Evolutionary conservation across 2,888 invertebrate species (phyloP).

Genomic region (Autographa pulchrina): DNA sequence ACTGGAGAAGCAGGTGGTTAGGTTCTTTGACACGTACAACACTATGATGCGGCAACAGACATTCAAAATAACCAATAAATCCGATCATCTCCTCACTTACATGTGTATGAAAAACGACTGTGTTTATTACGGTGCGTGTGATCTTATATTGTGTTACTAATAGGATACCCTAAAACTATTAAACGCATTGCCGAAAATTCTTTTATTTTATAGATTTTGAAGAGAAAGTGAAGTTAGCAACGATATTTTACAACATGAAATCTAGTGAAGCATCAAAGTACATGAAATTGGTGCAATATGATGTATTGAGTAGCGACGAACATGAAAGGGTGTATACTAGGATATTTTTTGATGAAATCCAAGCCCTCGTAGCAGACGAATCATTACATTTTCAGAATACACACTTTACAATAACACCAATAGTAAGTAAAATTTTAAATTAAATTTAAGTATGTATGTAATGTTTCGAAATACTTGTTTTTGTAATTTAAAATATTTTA

Average conservation of each 20-base stretch:
- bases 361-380: constrained; percentile 81
- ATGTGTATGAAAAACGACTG: constrained; percentile 89
- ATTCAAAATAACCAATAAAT: constrained; percentile 88
- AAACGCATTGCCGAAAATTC: neutral
- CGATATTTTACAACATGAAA: constrained; percentile 77
- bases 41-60: constrained; percentile 87
- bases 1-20: constrained; percentile 84
- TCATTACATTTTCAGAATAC: constrained; percentile 75
- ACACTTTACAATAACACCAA: constrained; percentile 88
- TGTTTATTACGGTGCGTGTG: constrained; percentile 74
- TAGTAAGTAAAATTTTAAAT: constrained; percentile 75
- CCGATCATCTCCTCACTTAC: constrained; percentile 86
- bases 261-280: constrained; percentile 76
- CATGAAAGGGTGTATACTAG: constrained; percentile 83
- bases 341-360: constrained; percentile 84
- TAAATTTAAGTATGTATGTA: neutral
- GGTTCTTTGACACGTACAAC: constrained; percentile 89
- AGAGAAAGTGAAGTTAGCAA: constrained; percentile 82
- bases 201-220: constrained; percentile 76
- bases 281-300: constrained; percentile 79
- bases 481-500: neutral
- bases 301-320: constrained; percentile 80
- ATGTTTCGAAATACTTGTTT: neutral
- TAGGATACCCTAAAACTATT: neutral
- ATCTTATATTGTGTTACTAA: too few relatives aligned